Percentiles rank a stretch among this genome's conserved stretches.
Evolutionary conservation across 2,797 vertebrate genomes (phyloP).

Genomic region (Hirundo rustica): DNA sequence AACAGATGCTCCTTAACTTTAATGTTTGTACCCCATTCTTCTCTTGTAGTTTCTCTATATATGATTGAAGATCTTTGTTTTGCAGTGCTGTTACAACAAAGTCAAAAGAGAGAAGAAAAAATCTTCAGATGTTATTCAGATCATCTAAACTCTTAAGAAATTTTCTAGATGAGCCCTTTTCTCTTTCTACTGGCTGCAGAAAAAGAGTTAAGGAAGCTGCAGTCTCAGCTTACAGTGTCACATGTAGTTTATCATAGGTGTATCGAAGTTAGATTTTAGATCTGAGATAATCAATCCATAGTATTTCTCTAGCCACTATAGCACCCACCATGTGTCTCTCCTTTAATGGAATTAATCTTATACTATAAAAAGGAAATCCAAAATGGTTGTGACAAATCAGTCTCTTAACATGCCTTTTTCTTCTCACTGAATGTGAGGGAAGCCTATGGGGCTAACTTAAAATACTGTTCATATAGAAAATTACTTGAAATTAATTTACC

Average conservation of each 20-base stretch:
- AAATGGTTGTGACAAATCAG: background rate
- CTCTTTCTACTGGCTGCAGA: background rate
- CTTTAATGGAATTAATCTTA: background rate
- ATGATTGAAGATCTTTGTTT: background rate
- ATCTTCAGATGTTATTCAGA: background rate
- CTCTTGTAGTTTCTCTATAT: background rate
- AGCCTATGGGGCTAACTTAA: background rate
- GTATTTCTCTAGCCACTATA: background rate
- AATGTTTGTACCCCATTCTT: background rate
- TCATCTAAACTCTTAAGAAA: background rate
- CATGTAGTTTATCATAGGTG: background rate
- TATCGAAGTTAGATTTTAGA: background rate
- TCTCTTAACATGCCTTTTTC: background rate
- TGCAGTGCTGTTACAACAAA: background rate
- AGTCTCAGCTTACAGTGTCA: background rate
- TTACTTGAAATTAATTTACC: background rate
- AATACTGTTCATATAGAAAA: background rate
- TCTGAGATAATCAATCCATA: background rate
- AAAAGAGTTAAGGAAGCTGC: background rate
- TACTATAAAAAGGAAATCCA: background rate
- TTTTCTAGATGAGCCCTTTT: background rate
- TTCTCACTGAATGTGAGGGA: background rate
- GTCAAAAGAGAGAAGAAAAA: background rate
- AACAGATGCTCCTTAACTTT: background rate
- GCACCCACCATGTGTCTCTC: accelerated